Conservation (phyloP, 2,113 vertebrate species). For the Dicrurus megarhynchus region DNA sequence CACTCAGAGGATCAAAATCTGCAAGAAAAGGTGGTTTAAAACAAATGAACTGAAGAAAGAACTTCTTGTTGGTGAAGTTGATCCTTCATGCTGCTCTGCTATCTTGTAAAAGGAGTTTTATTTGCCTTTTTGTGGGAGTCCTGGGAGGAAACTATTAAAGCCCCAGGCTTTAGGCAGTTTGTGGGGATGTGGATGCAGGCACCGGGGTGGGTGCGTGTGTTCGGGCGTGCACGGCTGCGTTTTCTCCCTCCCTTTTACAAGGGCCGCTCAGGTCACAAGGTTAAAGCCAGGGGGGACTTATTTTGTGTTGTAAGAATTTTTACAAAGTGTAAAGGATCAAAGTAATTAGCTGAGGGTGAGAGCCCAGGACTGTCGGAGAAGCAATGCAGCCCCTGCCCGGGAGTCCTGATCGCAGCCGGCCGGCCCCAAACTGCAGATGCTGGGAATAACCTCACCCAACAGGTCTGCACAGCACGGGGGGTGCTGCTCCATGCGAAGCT, state of each 20-base stretch:
- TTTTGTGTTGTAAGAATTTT: constrained; percentile 82
- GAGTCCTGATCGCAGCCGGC: neutral
- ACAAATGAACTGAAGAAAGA: constrained; percentile 66
- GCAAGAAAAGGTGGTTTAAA: constrained; percentile 41
- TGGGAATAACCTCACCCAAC: neutral
- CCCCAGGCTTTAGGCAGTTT: constrained; percentile 51
- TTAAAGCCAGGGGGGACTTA: constrained; percentile 78
- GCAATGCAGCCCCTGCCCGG: constrained; percentile 52
- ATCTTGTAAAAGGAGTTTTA: constrained; percentile 80
- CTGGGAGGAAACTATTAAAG: constrained; percentile 76
- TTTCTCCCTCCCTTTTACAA: constrained; percentile 65
- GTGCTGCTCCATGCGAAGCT: neutral
- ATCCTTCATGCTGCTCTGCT: constrained; percentile 53
- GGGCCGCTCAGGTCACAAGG: constrained; percentile 76
- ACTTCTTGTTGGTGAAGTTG: constrained; percentile 43
- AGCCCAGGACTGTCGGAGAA: constrained; percentile 67
- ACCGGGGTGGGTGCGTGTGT: neutral
- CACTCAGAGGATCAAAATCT: constrained; percentile 19
- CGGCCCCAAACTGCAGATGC: neutral
- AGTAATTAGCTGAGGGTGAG: constrained; percentile 79
- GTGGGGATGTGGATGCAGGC: neutral
- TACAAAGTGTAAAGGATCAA: constrained; percentile 86
- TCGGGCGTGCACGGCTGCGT: neutral
- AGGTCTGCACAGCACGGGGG: neutral
- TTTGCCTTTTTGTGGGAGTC: constrained; percentile 72